Evolutionary conservation across 1,140 invertebrate genomes (phyloP).

Genomic region (Aphaenogaster rudis): DNA sequence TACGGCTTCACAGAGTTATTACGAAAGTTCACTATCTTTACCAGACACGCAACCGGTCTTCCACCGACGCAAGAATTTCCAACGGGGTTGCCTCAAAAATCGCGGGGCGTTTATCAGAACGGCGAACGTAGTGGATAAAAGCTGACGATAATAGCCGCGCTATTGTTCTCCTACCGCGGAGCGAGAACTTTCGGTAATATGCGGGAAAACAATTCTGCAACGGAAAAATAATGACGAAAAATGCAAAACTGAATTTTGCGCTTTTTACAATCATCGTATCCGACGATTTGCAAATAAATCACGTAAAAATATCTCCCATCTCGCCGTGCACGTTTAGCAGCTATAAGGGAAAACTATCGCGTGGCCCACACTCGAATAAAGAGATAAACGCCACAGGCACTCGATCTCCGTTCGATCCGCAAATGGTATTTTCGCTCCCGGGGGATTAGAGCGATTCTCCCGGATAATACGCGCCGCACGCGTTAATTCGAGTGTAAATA

Average conservation of each 20-base stretch:
- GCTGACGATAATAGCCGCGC: conserved; percentile 9
- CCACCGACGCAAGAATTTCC: conserved; percentile 4
- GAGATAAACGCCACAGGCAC: neutral
- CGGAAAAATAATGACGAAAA: neutral
- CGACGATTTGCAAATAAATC: neutral
- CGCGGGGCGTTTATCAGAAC: neutral
- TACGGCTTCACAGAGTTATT: conserved; percentile 38
- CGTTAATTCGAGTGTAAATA: conserved; percentile 37
- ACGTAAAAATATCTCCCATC: neutral
- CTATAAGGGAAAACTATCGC: neutral
- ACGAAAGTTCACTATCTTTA: conserved; percentile 38
- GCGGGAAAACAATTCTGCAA: neutral
- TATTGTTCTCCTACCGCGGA: conserved; percentile 1
- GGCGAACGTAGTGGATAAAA: conserved; percentile 11
- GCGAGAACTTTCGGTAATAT: neutral
- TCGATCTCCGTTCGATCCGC: neutral
- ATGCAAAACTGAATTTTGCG: neutral
- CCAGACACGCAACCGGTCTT: conserved; percentile 5
- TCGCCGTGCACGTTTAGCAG: neutral
- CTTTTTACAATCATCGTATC: neutral
- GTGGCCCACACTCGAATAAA: neutral
- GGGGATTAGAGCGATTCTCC: neutral
- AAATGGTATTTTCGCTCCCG: neutral
- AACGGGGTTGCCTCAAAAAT: conserved; percentile 22
- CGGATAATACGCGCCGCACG: conserved; percentile 18